Percentiles rank a stretch among this genome's conserved stretches.
These are phyloP conservation scores for Spheniscus humboldti DNA, from an alignment of 2,797 vertebrate species.

Conservation along the genomic window DNA sequence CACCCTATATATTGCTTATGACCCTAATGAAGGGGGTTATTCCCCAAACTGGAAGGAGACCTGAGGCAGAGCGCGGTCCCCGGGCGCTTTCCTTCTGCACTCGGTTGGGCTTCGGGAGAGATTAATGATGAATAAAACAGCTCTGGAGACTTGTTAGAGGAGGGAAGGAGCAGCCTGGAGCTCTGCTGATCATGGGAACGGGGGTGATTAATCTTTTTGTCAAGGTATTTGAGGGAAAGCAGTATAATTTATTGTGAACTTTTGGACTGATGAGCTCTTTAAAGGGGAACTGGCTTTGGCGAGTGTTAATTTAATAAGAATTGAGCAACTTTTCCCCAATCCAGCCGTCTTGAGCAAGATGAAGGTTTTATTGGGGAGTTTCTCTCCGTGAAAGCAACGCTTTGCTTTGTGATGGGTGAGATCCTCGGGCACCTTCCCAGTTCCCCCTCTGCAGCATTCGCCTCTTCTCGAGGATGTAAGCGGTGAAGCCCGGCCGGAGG, in stretches of 20 bases:
- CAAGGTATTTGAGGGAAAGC: background rate
- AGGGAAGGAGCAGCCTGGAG: background rate
- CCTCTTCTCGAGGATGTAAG: background rate
- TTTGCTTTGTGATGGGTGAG: background rate
- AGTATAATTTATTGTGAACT: background rate
- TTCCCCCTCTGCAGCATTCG: accelerated
- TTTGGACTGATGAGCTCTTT: background rate
- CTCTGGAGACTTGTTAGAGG: background rate
- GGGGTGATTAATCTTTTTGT: background rate
- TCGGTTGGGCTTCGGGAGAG: background rate
- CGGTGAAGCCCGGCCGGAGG: accelerated
- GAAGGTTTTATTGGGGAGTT: background rate
- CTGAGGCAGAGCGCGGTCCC: background rate
- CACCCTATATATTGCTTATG: background rate
- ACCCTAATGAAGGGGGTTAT: background rate
- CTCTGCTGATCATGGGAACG: too few relatives aligned
- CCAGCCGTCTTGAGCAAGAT: too few relatives aligned
- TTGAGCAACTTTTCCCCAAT: background rate
- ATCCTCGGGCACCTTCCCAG: background rate
- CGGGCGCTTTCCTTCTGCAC: accelerated
- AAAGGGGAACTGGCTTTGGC: background rate
- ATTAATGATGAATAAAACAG: accelerated
- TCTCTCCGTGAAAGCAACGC: background rate
- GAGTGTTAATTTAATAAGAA: background rate
- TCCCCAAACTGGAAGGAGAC: background rate